Base-by-base conservation (phyloP, 2,888 invertebrate genomes). In the Cephus pulcher region DNA sequence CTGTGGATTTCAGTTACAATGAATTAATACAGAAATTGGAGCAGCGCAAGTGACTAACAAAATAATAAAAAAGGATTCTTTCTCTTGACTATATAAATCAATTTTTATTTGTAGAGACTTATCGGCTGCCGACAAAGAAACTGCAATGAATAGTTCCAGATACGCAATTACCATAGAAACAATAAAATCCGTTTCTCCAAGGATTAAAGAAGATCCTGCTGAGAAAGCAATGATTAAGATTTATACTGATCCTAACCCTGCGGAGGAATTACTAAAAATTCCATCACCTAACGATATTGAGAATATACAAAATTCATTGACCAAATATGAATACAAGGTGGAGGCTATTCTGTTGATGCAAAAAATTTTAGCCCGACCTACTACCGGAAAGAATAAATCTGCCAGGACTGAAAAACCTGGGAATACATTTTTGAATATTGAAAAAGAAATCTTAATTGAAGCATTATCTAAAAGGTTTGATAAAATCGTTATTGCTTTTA, bases 321-420 rank as follows among this genome's bases (percentile, higher is more conserved):
- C 82, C 75, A 80, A 78, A 73, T 89, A 88, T 76, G 89, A 90
- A 69, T 82, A 82, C 75, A 89, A 86, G 78, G 80, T 90, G n/a
- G 81, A 87, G 34, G 76, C 80, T 4, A 81, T 88, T 74, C 35
- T 74, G 23, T 34, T 81, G 33, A 12, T 87, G 74, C 79, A 84
- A 69, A 80, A 73, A 35, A 80, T 83, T 15, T 33, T 84, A 6
- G 40, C 75, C 1, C 78, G 32, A 6, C 71, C 34, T 34, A 71
- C 35, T 40, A n/a, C 40, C 23, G 30, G 74, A 74, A 33, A 35
- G 68, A 80, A 79, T 3, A 85, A 76, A 69, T 81, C 75, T 68
- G 35, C 69, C 0, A 80, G 71, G 34, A 80, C 35, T 23, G 82
- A 79, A 9, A 56, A 56, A 9, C 23, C 56, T 56, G 80, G 78